These are phyloP conservation scores for Drosophila equinoxialis DNA, from an alignment of 1,140 invertebrate species.

Conservation along the genomic window DNA sequence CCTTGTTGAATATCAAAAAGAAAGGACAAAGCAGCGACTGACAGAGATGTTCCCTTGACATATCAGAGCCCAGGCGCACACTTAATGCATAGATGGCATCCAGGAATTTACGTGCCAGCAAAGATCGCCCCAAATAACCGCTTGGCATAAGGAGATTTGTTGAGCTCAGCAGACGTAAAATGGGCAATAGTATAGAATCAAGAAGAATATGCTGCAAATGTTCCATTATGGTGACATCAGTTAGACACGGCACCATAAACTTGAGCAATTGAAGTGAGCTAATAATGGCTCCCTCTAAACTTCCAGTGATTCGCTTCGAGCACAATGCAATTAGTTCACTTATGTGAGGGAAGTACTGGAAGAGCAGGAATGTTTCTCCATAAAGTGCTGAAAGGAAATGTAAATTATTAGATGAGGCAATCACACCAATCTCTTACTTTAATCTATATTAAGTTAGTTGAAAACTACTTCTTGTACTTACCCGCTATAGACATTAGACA, in stretches of 20 bases:
- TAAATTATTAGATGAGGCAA: background rate
- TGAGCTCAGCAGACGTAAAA: constrained; percentile 89
- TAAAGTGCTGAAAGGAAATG: constrained; percentile 46
- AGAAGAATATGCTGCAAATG: constrained; percentile 90
- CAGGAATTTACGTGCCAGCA: constrained; percentile 91
- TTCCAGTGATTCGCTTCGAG: constrained; percentile 90
- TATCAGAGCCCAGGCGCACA: constrained; percentile 91
- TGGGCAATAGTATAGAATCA: constrained; percentile 90
- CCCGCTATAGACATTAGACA: constrained; percentile 92
- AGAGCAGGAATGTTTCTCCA: constrained; percentile 88
- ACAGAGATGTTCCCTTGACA: constrained; percentile 91
- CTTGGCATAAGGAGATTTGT: constrained; percentile 90
- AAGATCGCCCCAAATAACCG: constrained; percentile 88
- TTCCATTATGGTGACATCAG: constrained; percentile 94
- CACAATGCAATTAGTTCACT: constrained; percentile 91
- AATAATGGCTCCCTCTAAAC: constrained; percentile 94
- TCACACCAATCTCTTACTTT: no score
- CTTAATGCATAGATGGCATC: constrained; percentile 91
- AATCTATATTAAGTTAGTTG: no score
- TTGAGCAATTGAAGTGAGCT: constrained; percentile 92
- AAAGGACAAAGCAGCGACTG: constrained; percentile 89
- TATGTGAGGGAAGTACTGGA: constrained; percentile 97
- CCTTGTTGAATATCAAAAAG: constrained; percentile 94
- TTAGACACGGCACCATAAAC: constrained; percentile 91
- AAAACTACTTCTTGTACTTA: no score